phyloP scores from a whole-genome alignment of 2,888 invertebrate genomes.

The Cacoxenus indagator region DNA sequence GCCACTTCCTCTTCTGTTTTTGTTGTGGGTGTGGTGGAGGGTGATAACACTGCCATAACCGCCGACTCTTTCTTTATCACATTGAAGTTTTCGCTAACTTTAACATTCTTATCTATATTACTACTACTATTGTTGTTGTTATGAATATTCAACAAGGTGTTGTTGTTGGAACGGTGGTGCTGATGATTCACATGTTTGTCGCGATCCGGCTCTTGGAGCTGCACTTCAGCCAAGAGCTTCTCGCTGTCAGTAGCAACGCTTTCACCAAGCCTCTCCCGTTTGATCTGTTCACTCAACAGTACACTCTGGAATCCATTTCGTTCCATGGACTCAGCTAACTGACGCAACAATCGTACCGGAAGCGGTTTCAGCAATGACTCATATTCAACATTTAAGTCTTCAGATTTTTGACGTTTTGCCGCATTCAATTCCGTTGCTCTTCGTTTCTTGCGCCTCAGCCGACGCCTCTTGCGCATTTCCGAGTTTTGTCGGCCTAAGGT shows the following conservation, averaged over 20 bases:
- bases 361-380: slow-evolving; percentile 41
- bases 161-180: slow-evolving; percentile 60
- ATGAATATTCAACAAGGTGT: slow-evolving; percentile 57
- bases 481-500: slow-evolving; percentile 42
- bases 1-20: slow-evolving; percentile 44
- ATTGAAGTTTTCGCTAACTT: slow-evolving; percentile 69
- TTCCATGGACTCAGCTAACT: slow-evolving; percentile 56
- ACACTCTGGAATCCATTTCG: slow-evolving; percentile 38
- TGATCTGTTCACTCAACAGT: slow-evolving; percentile 48
- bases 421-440: slow-evolving; percentile 44
- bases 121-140: slow-evolving; percentile 58
- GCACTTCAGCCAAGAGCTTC: slow-evolving; percentile 28
- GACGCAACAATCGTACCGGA: slow-evolving; percentile 53
- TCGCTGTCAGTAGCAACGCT: slow-evolving; percentile 35
- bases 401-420: slow-evolving; percentile 50
- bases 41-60: slow-evolving; percentile 43
- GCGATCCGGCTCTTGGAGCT: slow-evolving; percentile 38
- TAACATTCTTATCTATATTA: slow-evolving; percentile 66
- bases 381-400: slow-evolving; percentile 1
- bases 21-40: slow-evolving; percentile 24
- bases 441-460: slow-evolving; percentile 46
- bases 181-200: slow-evolving; percentile 42
- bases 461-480: slow-evolving; percentile 49
- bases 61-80: slow-evolving; percentile 69
- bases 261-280: slow-evolving; percentile 53